Conservation (phyloP, 2,113 vertebrate genomes). For the Athene cunicularia region DNA sequence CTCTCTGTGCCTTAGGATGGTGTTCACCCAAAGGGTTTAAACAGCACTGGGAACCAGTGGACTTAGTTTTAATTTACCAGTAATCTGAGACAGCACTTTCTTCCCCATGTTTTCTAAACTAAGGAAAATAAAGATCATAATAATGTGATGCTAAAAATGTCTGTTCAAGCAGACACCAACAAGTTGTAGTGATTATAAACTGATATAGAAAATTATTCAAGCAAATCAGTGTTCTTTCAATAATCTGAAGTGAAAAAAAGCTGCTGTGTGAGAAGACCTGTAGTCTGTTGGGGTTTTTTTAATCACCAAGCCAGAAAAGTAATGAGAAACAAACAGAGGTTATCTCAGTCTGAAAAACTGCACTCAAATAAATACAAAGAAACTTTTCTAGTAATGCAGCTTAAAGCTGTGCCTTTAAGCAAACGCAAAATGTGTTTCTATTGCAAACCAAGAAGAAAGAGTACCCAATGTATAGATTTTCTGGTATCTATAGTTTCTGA, state of each 20-base stretch:
- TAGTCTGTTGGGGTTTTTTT: not conserved
- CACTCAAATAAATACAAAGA: not conserved
- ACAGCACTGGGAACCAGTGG: not conserved
- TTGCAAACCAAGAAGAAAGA: not conserved
- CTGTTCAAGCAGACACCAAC: not conserved
- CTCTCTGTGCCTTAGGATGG: not conserved
- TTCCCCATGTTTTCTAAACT: not conserved
- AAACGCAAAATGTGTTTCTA: not conserved
- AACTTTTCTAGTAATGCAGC: not conserved
- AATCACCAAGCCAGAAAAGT: not conserved
- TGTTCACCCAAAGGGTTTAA: not conserved
- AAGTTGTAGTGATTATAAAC: not conserved
- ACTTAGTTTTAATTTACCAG: not conserved
- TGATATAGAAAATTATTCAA: not conserved
- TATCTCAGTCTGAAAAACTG: not conserved
- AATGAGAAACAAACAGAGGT: not conserved
- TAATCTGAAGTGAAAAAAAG: not conserved
- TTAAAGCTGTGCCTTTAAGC: not conserved
- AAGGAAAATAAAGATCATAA: not conserved
- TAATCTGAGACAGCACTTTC: not conserved
- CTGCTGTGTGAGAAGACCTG: not conserved
- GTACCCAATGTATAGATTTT: not conserved
- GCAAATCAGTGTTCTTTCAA: not conserved
- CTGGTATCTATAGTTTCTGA: not conserved
- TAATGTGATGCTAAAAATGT: not conserved